Evolutionary conservation across 2,113 vertebrate species (phyloP).

Genomic region (Ailuropoda melanoleuca): DNA sequence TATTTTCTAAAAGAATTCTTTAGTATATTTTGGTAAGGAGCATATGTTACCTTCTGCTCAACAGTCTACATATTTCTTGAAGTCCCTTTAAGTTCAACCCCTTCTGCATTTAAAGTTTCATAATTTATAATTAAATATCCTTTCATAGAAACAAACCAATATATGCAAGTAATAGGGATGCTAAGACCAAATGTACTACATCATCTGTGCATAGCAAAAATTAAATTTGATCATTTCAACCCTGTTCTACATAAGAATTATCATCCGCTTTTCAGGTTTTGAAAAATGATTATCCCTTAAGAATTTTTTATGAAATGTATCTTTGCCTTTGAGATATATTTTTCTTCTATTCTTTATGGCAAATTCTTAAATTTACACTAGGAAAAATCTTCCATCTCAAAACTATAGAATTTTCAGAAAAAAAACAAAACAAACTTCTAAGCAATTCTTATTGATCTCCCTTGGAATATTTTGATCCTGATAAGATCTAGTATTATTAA

Average conservation of each 20-base stretch:
- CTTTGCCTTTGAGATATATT: neutral
- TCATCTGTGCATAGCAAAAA: neutral
- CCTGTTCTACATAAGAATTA: neutral
- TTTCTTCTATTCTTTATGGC: neutral
- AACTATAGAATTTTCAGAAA: neutral
- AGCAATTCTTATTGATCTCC: neutral
- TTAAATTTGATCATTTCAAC: neutral
- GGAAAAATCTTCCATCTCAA: neutral
- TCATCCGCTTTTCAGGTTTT: neutral
- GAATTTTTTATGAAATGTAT: neutral
- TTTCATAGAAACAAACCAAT: conserved; percentile 27
- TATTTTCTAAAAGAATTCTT: neutral
- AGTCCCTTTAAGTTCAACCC: neutral
- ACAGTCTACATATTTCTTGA: neutral
- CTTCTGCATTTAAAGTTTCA: neutral
- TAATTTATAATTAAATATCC: neutral
- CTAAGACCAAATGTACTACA: neutral
- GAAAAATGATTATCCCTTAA: neutral
- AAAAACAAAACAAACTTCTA: neutral
- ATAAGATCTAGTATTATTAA: neutral
- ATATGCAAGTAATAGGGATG: neutral
- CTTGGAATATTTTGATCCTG: neutral
- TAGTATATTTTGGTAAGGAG: neutral
- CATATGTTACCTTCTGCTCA: neutral
- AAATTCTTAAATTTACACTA: neutral